A percentile compares a stretch with the other conserved stretches of the same genome.
Conservation (phyloP, 2,113 vertebrate genomes). For the Clarias gariepinus region DNA sequence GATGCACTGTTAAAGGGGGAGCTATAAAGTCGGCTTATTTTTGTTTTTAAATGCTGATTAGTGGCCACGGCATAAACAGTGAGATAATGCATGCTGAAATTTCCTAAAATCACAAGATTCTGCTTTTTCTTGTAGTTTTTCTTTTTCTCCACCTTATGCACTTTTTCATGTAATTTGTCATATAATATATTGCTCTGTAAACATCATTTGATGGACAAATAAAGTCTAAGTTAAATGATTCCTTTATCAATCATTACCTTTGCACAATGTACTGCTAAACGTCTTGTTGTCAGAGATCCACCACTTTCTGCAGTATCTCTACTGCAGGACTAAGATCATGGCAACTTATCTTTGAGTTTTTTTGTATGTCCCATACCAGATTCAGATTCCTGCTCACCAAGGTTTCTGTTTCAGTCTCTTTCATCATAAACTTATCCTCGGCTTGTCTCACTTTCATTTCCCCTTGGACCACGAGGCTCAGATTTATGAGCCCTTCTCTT, state of each 20-base stretch:
- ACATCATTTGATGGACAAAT: background rate
- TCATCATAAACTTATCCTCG: conserved; percentile 62
- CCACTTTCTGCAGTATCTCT: background rate
- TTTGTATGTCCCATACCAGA: conserved; percentile 23
- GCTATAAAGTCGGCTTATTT: background rate
- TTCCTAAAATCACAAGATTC: background rate
- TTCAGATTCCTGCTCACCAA: conserved; percentile 31
- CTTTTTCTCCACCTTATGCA: background rate
- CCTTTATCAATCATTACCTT: background rate
- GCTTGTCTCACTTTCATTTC: conserved; percentile 49
- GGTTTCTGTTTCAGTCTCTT: conserved; percentile 63
- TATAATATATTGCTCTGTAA: background rate
- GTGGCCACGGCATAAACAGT: background rate
- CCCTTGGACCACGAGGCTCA: conserved; percentile 41
- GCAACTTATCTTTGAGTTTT: conserved; percentile 6
- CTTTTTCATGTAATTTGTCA: background rate
- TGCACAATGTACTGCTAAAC: background rate
- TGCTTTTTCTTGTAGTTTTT: background rate
- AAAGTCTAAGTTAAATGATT: background rate
- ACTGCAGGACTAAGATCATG: background rate
- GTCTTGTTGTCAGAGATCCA: background rate
- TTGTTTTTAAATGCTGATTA: background rate
- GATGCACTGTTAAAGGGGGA: background rate
- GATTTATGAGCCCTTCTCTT: conserved; percentile 45
- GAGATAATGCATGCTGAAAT: background rate